Evolutionary conservation across 2,888 invertebrate genomes (phyloP).

Genomic region (Atherix ibis): DNA sequence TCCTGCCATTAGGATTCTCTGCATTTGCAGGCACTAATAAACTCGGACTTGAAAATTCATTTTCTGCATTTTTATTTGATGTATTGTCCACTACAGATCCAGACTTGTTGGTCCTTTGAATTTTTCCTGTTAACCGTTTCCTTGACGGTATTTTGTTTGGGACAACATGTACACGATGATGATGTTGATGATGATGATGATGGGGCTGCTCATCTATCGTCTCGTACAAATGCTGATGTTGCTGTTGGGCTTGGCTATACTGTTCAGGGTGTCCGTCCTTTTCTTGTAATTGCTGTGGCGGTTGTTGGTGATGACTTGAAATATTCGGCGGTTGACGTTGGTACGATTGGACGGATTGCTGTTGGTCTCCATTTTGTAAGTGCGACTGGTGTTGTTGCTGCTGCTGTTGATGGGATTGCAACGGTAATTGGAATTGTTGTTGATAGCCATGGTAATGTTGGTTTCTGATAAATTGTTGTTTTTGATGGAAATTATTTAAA

Average conservation of each 20-base stretch:
- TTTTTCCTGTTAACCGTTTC: slow-evolving; percentile 9
- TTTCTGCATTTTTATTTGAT: slow-evolving; percentile 9
- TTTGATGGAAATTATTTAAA: slow-evolving; percentile 11
- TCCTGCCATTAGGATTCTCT: too few relatives aligned
- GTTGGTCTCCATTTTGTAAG: too few relatives aligned
- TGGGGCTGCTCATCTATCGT: slow-evolving; percentile 6
- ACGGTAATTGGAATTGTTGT: slow-evolving; percentile 3
- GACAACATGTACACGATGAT: too few relatives aligned
- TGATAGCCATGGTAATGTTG: slow-evolving; percentile 4
- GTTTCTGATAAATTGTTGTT: slow-evolving; percentile 7
- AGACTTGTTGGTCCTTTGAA: too few relatives aligned
- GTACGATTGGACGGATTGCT: too few relatives aligned
- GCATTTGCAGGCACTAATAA: slow-evolving; percentile 6
- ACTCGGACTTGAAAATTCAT: slow-evolving; percentile 6
- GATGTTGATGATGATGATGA: background rate
- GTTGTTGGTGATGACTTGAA: slow-evolving; percentile 6
- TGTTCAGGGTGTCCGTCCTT: slow-evolving; percentile 1
- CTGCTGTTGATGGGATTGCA: slow-evolving; percentile 4
- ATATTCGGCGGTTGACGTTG: slow-evolving; percentile 3
- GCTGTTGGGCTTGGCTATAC: background rate
- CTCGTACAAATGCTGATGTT: slow-evolving; percentile 9
- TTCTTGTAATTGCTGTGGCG: background rate
- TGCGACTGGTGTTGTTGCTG: slow-evolving; percentile 2
- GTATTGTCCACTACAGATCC: too few relatives aligned
- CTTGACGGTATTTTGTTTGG: slow-evolving; percentile 6